Evolutionary conservation across 2,113 vertebrate species (phyloP).

Genomic region (Lophius piscatorius): DNA sequence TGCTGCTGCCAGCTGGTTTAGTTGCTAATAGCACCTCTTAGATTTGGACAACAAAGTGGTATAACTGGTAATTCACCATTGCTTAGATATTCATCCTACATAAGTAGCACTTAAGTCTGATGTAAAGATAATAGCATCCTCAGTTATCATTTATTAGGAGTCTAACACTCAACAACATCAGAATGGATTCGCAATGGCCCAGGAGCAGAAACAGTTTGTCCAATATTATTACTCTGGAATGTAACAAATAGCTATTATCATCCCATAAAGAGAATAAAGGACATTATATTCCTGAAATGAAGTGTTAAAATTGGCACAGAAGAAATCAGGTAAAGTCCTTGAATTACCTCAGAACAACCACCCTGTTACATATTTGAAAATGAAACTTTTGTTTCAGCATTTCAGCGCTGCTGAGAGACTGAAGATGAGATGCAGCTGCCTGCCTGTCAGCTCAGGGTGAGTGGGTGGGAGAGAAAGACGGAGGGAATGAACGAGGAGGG

Average conservation of each 20-base stretch:
- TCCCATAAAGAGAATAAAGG: no score
- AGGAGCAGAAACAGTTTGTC: no score
- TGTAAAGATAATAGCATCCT: neutral
- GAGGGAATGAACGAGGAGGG: conserved; percentile 16
- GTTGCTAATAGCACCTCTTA: no score
- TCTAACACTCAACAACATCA: neutral
- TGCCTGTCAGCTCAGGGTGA: conserved; percentile 63
- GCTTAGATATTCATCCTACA: neutral
- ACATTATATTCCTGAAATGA: no score
- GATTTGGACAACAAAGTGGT: neutral
- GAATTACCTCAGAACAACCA: neutral
- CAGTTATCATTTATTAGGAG: neutral
- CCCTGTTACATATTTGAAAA: conserved; percentile 7
- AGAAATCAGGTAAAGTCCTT: neutral
- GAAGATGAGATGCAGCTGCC: conserved; percentile 74
- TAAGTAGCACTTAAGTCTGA: neutral
- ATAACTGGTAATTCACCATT: neutral
- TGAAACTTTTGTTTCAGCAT: neutral
- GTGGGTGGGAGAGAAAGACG: conserved; percentile 45
- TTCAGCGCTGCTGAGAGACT: conserved; percentile 6
- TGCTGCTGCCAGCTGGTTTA: no score
- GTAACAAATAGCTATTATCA: no score
- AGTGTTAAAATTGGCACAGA: neutral
- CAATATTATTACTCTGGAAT: no score
- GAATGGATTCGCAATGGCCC: no score